Conservation (phyloP, 2,113 vertebrate genomes). For the Coreoperca whiteheadi region DNA sequence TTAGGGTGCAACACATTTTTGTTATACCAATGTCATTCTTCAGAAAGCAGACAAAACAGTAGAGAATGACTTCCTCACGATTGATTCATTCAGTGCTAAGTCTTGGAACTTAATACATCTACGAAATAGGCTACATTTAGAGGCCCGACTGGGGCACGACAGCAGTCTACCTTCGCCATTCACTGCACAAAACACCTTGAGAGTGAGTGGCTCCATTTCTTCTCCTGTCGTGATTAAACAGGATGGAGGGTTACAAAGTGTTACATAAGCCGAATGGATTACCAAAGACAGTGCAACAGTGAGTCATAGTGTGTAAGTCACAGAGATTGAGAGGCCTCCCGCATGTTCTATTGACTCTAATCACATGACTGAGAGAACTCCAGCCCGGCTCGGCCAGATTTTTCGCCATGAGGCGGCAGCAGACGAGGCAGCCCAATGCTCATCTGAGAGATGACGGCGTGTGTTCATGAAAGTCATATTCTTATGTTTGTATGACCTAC, state of each 20-base stretch:
- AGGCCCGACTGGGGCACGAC: background rate
- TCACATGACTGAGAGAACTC: constrained; percentile 80
- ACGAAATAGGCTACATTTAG: background rate
- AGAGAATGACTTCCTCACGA: background rate
- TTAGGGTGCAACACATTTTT: constrained; percentile 35
- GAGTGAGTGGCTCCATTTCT: background rate
- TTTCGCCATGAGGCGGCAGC: constrained; percentile 27
- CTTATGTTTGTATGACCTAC: background rate
- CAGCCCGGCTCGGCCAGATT: constrained; percentile 49
- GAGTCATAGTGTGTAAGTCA: constrained; percentile 53
- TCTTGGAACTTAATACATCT: background rate
- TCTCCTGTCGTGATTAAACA: background rate
- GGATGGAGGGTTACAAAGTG: background rate
- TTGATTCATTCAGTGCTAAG: constrained; percentile 29
- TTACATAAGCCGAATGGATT: constrained; percentile 19
- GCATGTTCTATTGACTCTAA: constrained; percentile 61
- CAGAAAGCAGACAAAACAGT: background rate
- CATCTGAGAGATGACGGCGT: constrained; percentile 29
- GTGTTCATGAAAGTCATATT: constrained; percentile 8
- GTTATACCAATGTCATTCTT: constrained; percentile 10
- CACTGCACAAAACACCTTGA: background rate
- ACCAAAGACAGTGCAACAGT: constrained; percentile 23
- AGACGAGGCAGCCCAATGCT: constrained; percentile 33
- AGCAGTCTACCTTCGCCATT: background rate
- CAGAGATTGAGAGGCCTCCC: constrained; percentile 40